phyloP scores from a whole-genome alignment of 2,888 invertebrate species.

The Operophtera brumata region DNA sequence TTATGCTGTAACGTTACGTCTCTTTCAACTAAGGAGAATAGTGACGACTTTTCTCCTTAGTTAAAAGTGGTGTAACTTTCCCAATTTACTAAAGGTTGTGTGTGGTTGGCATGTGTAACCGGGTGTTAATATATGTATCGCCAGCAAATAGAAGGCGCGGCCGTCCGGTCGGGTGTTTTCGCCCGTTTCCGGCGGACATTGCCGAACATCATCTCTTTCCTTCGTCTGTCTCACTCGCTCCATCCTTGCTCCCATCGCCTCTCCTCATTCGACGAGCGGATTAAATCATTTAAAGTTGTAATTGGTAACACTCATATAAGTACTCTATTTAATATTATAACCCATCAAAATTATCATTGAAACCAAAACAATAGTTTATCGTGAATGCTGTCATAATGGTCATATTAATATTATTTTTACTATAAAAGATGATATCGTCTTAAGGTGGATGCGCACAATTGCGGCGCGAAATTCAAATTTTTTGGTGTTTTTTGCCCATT shows the following conservation, averaged over 20 bases:
- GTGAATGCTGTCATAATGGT: too few species aligned
- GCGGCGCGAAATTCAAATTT: too few species aligned
- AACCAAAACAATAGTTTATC: too few species aligned
- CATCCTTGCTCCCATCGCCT: conserved; percentile 18
- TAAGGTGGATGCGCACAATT: too few species aligned
- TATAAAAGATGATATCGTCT: not conserved
- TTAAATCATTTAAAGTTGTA: not conserved
- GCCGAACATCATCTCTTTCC: conserved; percentile 27
- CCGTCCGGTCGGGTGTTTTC: conserved; percentile 30
- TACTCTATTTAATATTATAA: conserved; percentile 14
- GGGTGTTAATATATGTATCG: conserved; percentile 12
- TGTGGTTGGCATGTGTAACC: conserved; percentile 15
- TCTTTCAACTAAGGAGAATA: conserved; percentile 1
- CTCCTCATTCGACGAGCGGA: conserved; percentile 12
- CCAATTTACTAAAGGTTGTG: not conserved
- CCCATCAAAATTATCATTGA: conserved; percentile 5
- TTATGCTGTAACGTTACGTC: not conserved
- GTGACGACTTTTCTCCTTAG: conserved; percentile 18
- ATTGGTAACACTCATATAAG: conserved; percentile 9
- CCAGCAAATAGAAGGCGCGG: conserved; percentile 25
- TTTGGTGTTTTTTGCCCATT: too few species aligned
- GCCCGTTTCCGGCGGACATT: conserved; percentile 18
- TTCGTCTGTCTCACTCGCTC: conserved; percentile 22
- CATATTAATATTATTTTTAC: not conserved
- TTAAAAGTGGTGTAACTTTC: not conserved